Base-by-base conservation (phyloP, 2,113 vertebrate species). In the Corythaeola cristata region DNA sequence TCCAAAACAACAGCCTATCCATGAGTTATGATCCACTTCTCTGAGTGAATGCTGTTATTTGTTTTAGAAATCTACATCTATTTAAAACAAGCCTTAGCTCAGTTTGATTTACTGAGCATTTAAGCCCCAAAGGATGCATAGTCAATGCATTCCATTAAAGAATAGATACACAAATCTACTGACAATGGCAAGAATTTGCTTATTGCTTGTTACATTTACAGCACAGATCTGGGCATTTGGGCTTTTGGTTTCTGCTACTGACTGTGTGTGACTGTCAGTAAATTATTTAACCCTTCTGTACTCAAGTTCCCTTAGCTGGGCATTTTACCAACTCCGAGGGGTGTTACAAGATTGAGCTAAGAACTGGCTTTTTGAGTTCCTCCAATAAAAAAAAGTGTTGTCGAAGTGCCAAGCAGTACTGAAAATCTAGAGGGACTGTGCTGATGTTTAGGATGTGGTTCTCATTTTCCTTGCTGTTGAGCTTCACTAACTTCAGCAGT, bases 31-130 rank as follows among this genome's bases (percentile, higher is more conserved):
- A 84, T 84, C 78, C 68, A 84, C 76, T 91, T 96, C 62, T 88
- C 90, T 56, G 69, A 90, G 71, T 63, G 88, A 96, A 93, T 94
- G 72, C 50, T 88, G 80, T 63, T 90, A 83, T 94, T 95, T 96
- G 76, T 92, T 93, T 90, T 92, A 93, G 92, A 93, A 96, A 94
- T 89, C 50, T 90, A 81, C 72, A 74, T 95, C 88, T 86, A 35
- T 92, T 92, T 96, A 86, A 93, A 94, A 89, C 44, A 78, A 96
- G 79, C 56, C 39, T 71, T 74, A 92, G 83, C 64, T 95, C 76
- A 75, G 30, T 96, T 94, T 96, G 90, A 96, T 95, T 96, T 96
- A 96, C 75, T 84, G 92, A 87, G 72, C 56, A 64, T 94, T 95
- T 95, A 93, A 95, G 59, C 80, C 90, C 72, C 73, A 63, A 74